These are phyloP conservation scores for Cygnus olor DNA, from an alignment of 2,797 vertebrate species.

Conservation along the genomic window DNA sequence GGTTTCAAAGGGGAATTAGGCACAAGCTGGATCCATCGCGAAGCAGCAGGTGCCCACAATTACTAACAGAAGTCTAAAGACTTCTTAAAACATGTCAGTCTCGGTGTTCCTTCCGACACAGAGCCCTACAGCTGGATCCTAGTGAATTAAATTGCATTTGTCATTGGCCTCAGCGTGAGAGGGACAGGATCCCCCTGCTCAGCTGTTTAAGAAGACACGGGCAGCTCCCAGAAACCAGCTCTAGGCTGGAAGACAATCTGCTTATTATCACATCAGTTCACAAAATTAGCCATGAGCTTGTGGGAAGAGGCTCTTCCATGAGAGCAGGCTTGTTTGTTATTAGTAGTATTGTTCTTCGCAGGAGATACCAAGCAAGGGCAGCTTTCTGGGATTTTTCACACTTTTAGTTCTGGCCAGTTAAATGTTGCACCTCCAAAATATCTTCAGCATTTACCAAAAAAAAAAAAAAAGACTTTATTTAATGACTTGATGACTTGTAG, in stretches of 20 bases:
- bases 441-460: not conserved
- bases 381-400: not conserved
- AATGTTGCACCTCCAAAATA: not conserved
- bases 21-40: fast-evolving
- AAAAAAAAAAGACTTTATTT: not conserved
- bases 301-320: not conserved
- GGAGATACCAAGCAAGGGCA: not conserved
- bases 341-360: not conserved
- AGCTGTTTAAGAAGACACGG: not conserved
- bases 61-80: not conserved
- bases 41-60: fast-evolving
- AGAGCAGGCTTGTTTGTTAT: not conserved
- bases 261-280: not conserved
- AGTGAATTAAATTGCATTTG: not conserved
- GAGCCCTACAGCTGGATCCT: not conserved
- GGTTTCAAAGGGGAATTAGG: not conserved
- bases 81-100: not conserved
- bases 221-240: not conserved
- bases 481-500: not conserved
- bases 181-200: not conserved
- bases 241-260: not conserved
- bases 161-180: not conserved
- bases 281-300: fast-evolving
- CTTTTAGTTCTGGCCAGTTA: not conserved
- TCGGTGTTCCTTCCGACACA: not conserved